These are phyloP conservation scores for Lycophotia porphyrea DNA, from an alignment of 2,888 invertebrate species.

Conservation along the genomic window DNA sequence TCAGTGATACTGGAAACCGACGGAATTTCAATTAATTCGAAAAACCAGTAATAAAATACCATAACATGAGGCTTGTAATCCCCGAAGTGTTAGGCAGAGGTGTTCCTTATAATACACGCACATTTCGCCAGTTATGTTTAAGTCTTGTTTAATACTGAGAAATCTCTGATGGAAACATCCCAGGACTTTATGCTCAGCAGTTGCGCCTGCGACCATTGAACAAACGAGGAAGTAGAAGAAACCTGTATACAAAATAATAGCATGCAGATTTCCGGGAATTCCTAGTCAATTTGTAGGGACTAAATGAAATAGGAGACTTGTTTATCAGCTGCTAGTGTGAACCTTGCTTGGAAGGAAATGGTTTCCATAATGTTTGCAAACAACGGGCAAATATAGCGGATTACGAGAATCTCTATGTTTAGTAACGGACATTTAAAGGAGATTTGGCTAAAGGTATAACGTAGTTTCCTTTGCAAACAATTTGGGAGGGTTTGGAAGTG, in stretches of 20 bases:
- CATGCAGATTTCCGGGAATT: not conserved
- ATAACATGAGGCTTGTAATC: no score
- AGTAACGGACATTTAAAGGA: not conserved
- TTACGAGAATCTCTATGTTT: conserved; percentile 14
- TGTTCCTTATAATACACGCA: no score
- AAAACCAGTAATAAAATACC: not conserved
- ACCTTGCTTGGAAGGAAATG: conserved; percentile 44
- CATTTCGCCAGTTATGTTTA: no score
- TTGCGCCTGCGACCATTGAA: no score
- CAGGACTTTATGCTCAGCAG: no score
- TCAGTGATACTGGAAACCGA: not conserved
- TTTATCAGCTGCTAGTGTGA: conserved; percentile 42
- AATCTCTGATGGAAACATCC: no score
- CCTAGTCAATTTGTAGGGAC: not conserved
- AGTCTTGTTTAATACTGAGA: no score
- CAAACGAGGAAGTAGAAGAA: no score
- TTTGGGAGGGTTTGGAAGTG: no score
- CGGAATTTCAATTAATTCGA: not conserved
- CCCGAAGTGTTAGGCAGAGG: no score
- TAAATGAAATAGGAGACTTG: conserved; percentile 22
- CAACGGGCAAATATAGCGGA: conserved; percentile 38
- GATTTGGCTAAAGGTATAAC: not conserved
- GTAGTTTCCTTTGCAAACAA: not conserved
- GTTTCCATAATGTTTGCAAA: conserved; percentile 44
- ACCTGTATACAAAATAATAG: not conserved